phyloP scores from a whole-genome alignment of 1,140 invertebrate genomes.

The Papilio dardanus region DNA sequence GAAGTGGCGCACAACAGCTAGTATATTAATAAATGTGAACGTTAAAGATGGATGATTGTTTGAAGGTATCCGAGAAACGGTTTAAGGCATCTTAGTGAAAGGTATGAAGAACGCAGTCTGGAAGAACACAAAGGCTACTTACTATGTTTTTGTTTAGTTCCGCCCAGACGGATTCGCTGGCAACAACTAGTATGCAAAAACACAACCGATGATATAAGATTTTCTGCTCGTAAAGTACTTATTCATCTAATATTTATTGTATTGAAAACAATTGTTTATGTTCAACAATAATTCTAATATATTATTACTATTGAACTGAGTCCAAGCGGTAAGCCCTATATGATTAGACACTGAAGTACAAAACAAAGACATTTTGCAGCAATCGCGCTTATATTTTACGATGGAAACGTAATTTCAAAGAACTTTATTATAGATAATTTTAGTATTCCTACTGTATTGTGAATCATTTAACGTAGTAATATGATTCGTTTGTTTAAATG shows the following conservation, averaged over 20 bases:
- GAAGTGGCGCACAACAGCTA: no score
- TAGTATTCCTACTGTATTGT: neutral
- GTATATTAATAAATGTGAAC: no score
- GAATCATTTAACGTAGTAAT: slow-evolving; percentile 7
- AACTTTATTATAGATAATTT: slow-evolving; percentile 18
- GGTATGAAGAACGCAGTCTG: no score
- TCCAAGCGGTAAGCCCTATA: neutral
- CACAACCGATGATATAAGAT: no score
- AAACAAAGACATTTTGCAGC: slow-evolving; percentile 7
- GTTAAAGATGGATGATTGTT: no score
- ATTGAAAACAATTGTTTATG: neutral
- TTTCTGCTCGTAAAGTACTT: neutral
- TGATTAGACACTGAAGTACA: neutral
- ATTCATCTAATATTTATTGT: neutral
- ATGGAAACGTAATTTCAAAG: slow-evolving; percentile 1
- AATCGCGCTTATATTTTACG: slow-evolving; percentile 1
- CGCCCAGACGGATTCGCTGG: no score
- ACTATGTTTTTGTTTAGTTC: no score
- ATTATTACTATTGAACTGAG: neutral
- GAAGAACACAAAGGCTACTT: no score
- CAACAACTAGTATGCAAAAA: no score
- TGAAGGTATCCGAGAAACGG: no score
- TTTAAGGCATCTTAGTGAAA: no score
- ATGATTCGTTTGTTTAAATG: no score
- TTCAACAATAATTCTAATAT: slow-evolving; percentile 3